Evolutionary conservation across 92 coral and sea anemone species (phyloP).

Genomic region (Scolanthus callimorphus): DNA sequence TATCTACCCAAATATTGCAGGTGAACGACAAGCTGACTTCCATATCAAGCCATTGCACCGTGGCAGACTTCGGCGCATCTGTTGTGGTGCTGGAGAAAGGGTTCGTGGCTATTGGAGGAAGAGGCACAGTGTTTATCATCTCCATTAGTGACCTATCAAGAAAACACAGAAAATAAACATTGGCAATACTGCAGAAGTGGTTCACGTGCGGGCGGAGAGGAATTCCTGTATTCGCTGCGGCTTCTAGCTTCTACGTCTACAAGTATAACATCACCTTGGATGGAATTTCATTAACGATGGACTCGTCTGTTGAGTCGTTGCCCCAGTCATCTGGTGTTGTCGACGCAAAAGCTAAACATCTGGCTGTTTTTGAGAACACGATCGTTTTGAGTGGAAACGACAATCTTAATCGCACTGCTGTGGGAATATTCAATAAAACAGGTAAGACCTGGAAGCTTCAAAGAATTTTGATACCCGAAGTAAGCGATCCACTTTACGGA

Average conservation of each 20-base stretch:
- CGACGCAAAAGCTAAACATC: not conserved
- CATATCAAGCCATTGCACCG: conserved; percentile 69
- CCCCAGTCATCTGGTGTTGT: not conserved
- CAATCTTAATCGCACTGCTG: not conserved
- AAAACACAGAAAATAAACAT: not conserved
- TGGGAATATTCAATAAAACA: not conserved
- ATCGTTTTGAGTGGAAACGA: not conserved
- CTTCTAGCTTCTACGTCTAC: not conserved
- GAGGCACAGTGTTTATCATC: conserved; percentile 43
- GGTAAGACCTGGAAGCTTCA: not conserved
- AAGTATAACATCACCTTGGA: not conserved
- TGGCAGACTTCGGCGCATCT: conserved; percentile 58
- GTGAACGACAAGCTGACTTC: conserved; percentile 34
- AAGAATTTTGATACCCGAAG: not conserved
- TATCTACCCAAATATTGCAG: conserved; percentile 11
- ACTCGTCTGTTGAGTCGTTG: not conserved
- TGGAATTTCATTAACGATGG: not conserved
- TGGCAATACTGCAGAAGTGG: not conserved
- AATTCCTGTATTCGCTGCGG: not conserved
- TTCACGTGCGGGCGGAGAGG: not conserved
- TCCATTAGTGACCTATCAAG: conserved; percentile 21
- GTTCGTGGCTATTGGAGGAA: conserved; percentile 42
- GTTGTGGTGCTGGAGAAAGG: conserved; percentile 43
- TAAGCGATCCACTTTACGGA: not conserved
- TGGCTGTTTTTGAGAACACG: too few relatives aligned